Conservation (phyloP, 2,797 vertebrate genomes). For the Acipenser oxyrinchus region DNA sequence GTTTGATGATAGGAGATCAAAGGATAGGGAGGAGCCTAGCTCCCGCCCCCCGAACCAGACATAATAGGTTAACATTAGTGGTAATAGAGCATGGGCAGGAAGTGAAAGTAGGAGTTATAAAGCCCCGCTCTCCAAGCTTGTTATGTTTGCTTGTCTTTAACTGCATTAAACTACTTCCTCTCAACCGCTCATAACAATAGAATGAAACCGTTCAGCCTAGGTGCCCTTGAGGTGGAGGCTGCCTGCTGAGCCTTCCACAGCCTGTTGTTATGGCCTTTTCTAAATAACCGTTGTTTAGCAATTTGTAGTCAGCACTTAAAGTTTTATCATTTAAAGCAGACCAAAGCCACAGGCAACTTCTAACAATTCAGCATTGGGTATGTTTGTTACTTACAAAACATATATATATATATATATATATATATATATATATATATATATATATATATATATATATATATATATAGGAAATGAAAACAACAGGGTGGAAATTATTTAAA, state of each 20-base stretch:
- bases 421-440: too few species aligned
- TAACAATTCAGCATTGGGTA: constrained; percentile 3
- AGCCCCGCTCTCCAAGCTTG: constrained; percentile 40
- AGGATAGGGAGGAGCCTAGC: too few species aligned
- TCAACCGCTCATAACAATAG: constrained; percentile 62
- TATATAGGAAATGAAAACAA: too few species aligned
- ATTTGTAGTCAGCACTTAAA: constrained; percentile 59
- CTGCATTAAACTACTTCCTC: constrained; percentile 68
- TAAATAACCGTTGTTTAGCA: constrained; percentile 63
- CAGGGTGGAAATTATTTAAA: too few species aligned
- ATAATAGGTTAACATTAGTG: constrained; percentile 11
- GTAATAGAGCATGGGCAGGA: constrained; percentile 64
- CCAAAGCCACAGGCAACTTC: constrained; percentile 37
- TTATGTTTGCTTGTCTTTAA: constrained; percentile 68
- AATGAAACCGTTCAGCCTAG: constrained; percentile 61
- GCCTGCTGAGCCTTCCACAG: constrained; percentile 51
- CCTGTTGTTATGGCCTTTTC: constrained; percentile 66
- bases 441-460: too few species aligned
- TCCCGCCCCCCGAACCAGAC: too few species aligned
- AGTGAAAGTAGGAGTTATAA: constrained; percentile 61
- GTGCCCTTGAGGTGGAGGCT: constrained; percentile 55
- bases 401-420: too few species aligned
- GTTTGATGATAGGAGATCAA: too few species aligned
- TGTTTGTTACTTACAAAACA: too few species aligned
- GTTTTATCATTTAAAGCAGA: constrained; percentile 31